Evolutionary conservation across 1,140 invertebrate species (phyloP), one percentile per base, ranked within the genome.

Genomic region (Tribolium castaneum): DNA sequence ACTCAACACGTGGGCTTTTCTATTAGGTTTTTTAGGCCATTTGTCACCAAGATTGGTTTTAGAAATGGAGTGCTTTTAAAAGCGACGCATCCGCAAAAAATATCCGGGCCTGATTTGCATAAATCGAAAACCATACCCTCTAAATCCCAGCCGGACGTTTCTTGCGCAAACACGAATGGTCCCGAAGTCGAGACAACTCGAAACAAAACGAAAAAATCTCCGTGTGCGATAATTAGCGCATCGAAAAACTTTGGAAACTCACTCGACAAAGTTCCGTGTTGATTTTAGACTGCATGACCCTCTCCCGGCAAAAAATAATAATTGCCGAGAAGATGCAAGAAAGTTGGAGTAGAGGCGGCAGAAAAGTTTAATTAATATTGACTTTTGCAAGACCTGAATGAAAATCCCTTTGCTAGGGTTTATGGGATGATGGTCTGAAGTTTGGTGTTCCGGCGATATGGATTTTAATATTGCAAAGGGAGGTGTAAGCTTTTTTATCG

Each of bases 11-110:
- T 73, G 71, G 52, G 52, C 71, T 73, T 73, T 73, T 52, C 71
- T 73, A 73, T 73, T 73, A 73, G 49, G 52, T 73, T 73, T 73
- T 72, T 73, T 73, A 19, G 49, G 22, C 71, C 71, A 73, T 73
- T 73, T 73, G 71, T 73, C 71, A 73, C 71, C 25, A 73, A 54
- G 71, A 73, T 73, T 73, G 71, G 50, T 73, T 73, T 73, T 73
- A 22, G 71, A 54, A 66, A 5, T 66, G 30, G 59, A 66, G 59
- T 66, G 59, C 59, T 66, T 66, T 66, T 66, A 66, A 66, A 66
- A 66, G 59, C 59, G 30, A 66, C 59, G 59, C 59, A 66, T 66
- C 59, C 59, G 59, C 59, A 66, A 66, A 66, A 66, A 66, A 66
- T 66, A 66, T 66, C 59, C 13, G 5, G 25, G 59, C 0, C 59